phyloP scores from a whole-genome alignment of 2,888 invertebrate species.

The Homarus gammarus region DNA sequence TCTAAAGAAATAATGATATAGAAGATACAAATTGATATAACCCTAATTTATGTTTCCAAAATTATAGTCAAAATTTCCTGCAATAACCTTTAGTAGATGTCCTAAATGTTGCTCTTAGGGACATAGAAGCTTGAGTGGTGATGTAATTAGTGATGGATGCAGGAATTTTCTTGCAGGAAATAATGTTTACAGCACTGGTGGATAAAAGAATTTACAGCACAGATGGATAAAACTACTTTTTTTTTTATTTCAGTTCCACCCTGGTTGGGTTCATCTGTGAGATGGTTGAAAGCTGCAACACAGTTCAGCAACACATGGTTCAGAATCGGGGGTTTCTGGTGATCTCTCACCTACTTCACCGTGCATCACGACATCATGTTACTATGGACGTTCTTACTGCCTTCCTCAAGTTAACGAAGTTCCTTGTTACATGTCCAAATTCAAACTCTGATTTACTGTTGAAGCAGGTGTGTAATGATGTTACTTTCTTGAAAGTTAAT shows the following conservation, averaged over 20 bases:
- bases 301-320: slow-evolving; percentile 99
- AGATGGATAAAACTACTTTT: neutral
- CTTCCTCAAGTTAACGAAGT: slow-evolving; percentile 93
- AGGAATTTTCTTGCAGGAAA: neutral
- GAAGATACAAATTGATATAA: too few relatives aligned
- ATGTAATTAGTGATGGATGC: too few relatives aligned
- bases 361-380: slow-evolving; percentile 92
- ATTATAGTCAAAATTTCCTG: too few relatives aligned
- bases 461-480: slow-evolving; percentile 86
- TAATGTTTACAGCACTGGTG: neutral
- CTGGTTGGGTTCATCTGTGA: slow-evolving; percentile 98
- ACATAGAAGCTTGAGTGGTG: too few relatives aligned
- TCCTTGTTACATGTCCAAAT: slow-evolving; percentile 94
- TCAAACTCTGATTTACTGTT: slow-evolving; percentile 94
- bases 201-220: neutral
- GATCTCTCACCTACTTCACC: slow-evolving; percentile 97
- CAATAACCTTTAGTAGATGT: too few relatives aligned
- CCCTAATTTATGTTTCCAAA: too few relatives aligned
- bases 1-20: too few relatives aligned
- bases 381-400: slow-evolving; percentile 95
- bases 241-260: slow-evolving; percentile 86
- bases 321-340: slow-evolving; percentile 99
- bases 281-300: slow-evolving; percentile 96
- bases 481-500: neutral
- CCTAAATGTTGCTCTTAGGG: too few relatives aligned